Evolutionary conservation across 2,113 vertebrate species (phyloP).

Genomic region (Isichthys henryi): DNA sequence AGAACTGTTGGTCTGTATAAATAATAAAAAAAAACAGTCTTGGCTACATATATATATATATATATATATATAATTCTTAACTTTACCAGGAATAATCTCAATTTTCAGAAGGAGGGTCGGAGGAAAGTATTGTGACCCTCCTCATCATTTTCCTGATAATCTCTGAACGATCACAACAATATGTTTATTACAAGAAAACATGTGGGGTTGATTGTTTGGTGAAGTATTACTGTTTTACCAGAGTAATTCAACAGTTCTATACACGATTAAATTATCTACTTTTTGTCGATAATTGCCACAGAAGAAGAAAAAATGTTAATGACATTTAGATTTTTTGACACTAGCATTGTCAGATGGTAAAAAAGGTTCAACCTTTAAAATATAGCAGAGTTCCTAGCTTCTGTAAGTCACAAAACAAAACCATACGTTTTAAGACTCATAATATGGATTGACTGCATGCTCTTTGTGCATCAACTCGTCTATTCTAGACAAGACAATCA

Average conservation of each 20-base stretch:
- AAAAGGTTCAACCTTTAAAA: not conserved
- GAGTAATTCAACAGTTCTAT: not conserved
- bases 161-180: not conserved
- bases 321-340: not conserved
- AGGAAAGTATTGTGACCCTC: not conserved
- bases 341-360: not conserved
- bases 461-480: not conserved
- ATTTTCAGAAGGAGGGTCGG: not conserved
- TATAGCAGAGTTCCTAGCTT: not conserved
- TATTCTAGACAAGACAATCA: not conserved
- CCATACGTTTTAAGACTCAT: not conserved
- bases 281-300: not conserved
- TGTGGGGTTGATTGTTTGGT: not conserved
- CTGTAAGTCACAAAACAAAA: not conserved
- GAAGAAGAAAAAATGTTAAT: not conserved
- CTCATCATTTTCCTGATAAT: not conserved
- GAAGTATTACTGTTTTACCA: not conserved
- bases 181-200: not conserved
- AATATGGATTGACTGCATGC: not conserved
- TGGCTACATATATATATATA: not conserved
- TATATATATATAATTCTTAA: not conserved
- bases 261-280: not conserved
- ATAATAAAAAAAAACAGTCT: not conserved
- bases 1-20: not conserved
- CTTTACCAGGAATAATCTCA: not conserved